Base-by-base conservation (phyloP, 1,140 invertebrate species). In the Platorchestia sp. region DNA sequence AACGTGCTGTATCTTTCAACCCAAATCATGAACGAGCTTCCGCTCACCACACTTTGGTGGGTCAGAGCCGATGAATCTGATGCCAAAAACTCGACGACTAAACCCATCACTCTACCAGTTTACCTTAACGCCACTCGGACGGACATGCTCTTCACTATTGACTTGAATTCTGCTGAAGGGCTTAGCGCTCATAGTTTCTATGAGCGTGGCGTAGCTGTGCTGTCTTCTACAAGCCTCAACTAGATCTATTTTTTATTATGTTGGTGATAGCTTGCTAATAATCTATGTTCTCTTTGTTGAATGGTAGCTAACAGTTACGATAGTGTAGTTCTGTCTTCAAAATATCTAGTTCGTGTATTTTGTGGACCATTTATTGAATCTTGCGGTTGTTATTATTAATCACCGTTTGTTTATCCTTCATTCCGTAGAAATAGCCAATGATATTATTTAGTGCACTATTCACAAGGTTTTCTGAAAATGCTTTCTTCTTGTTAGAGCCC, bases 41-140 rank as follows among this genome's bases (percentile, higher is more conserved):
- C 99, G 6, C 97, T 99, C 19, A 99, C 98, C 14, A 98, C 98
- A 96, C 97, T 99, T 97, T 95, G 93, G 53, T 96, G 96, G 96
- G 51, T 96, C 3, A 95, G 95, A 41, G 45, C 53, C 19, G 96
- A 96, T 75, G 95, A 95, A 36, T 95, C 90, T 45, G 96, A 96
- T 27, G 97, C 97, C 59, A 75, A 95, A 5, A 97, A 97, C 96
- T 98, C 98, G 97, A 97, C 99, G n/a, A 98, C 98, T 0, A 97
- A 99, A 95, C 99, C 99, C 0, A 97, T 99, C 41, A 99, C 98
- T 0, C 97, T 99, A 95, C 99, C 99, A 0, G 99, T 99, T 96
- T 99, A 99, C 97, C 97, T 99, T 96, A 99, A 99, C 97, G 98
- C 99, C 47, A 99, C 99, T 3, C 98, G 99, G 96, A 98, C 98